These are phyloP conservation scores for Pampusana beccarii DNA, from an alignment of 2,113 vertebrate species.

Conservation along the genomic window DNA sequence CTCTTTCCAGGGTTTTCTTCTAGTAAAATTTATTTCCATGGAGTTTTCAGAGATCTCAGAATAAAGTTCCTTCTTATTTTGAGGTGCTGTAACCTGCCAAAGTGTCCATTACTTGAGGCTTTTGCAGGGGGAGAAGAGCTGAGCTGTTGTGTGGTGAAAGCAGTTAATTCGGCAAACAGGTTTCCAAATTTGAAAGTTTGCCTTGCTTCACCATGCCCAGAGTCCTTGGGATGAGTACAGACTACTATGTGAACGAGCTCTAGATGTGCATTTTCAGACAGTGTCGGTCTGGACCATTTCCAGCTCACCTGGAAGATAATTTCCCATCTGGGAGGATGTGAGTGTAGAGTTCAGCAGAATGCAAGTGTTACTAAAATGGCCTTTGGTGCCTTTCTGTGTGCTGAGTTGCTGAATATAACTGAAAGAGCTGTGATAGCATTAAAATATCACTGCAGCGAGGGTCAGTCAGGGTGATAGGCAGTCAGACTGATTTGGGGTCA, in stretches of 20 bases:
- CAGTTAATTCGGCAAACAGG: background rate
- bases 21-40: background rate
- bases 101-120: background rate
- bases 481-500: background rate
- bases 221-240: background rate
- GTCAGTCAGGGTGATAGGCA: background rate
- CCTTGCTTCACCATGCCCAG: background rate
- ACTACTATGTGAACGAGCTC: background rate
- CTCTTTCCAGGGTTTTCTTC: background rate
- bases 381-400: background rate
- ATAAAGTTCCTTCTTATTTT: background rate
- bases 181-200: background rate
- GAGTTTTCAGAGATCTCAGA: background rate
- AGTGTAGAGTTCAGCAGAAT: background rate
- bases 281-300: background rate
- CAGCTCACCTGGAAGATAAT: background rate
- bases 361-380: background rate
- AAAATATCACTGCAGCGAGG: background rate
- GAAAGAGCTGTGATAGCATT: background rate
- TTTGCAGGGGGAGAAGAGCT: background rate
- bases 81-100: background rate
- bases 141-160: background rate
- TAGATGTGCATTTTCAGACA: background rate
- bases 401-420: background rate
- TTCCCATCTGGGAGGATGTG: background rate